Conservation (phyloP, 2,113 vertebrate genomes). For the Eulacestoma nigropectus region DNA sequence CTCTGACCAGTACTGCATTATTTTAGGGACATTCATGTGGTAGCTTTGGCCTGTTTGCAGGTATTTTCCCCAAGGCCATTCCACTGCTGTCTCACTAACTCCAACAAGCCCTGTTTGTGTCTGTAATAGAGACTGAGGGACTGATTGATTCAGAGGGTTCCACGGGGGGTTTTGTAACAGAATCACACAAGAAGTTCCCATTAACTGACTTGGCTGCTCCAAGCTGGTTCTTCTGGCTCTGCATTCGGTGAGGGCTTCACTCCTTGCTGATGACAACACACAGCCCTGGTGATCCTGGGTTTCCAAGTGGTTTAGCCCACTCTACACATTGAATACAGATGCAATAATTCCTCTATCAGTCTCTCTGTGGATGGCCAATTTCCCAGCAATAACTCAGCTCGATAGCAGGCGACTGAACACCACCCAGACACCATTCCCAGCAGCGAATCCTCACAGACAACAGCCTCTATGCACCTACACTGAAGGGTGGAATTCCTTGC, state of each 20-base stretch:
- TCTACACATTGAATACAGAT: fast-evolving
- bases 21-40: fast-evolving
- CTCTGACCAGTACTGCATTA: fast-evolving
- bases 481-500: background rate
- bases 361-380: background rate
- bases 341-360: background rate
- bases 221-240: fast-evolving
- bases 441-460: fast-evolving
- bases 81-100: background rate
- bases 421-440: background rate
- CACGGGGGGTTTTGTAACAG: background rate
- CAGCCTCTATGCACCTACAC: fast-evolving
- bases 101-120: no score
- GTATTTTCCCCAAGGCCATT: background rate
- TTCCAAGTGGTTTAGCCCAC: no score
- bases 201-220: background rate
- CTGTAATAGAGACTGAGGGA: fast-evolving
- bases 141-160: background rate
- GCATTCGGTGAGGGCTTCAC: fast-evolving
- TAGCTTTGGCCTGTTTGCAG: background rate
- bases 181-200: background rate
- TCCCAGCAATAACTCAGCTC: background rate
- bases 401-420: fast-evolving
- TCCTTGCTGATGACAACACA: background rate
- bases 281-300: background rate